A percentile compares a stretch with the other conserved stretches of the same genome.
Evolutionary conservation across 1,140 invertebrate genomes (phyloP).

Genomic region (Batillaria attramentaria): DNA sequence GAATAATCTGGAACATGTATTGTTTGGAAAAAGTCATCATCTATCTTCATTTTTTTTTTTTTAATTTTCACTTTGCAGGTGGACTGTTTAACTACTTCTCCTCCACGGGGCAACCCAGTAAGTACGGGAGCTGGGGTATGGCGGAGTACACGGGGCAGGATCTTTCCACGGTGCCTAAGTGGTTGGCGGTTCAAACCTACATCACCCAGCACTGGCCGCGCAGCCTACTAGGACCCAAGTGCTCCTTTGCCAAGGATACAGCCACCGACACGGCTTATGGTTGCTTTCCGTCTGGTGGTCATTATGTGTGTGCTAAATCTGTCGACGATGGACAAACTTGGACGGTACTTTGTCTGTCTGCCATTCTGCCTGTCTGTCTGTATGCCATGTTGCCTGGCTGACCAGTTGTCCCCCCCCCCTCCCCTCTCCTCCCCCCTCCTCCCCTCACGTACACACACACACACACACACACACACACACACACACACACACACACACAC

Average conservation of each 20-base stretch:
- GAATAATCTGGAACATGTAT: too few species aligned
- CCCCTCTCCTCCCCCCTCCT: neutral
- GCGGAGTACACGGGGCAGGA: slow-evolving; percentile 56
- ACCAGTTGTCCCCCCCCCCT: neutral
- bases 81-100: slow-evolving; percentile 58
- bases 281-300: slow-evolving; percentile 32
- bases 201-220: slow-evolving; percentile 37
- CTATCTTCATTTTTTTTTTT: too few species aligned
- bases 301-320: slow-evolving; percentile 38
- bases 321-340: slow-evolving; percentile 36
- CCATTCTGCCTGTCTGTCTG: neutral
- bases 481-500: neutral
- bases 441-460: neutral
- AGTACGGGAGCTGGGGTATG: slow-evolving; percentile 59
- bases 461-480: neutral
- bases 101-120: slow-evolving; percentile 37
- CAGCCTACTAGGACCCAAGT: slow-evolving; percentile 35
- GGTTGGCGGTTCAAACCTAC: slow-evolving; percentile 49
- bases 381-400: too few species aligned
- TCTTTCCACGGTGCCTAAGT: slow-evolving; percentile 50
- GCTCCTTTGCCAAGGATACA: slow-evolving; percentile 41
- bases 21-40: too few species aligned
- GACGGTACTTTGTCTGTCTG: slow-evolving; percentile 30
- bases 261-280: slow-evolving; percentile 27
- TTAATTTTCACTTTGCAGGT: slow-evolving; percentile 29